These are phyloP conservation scores for Lindbergichthys nudifrons DNA, from an alignment of 2,797 vertebrate genomes.

Conservation along the genomic window DNA sequence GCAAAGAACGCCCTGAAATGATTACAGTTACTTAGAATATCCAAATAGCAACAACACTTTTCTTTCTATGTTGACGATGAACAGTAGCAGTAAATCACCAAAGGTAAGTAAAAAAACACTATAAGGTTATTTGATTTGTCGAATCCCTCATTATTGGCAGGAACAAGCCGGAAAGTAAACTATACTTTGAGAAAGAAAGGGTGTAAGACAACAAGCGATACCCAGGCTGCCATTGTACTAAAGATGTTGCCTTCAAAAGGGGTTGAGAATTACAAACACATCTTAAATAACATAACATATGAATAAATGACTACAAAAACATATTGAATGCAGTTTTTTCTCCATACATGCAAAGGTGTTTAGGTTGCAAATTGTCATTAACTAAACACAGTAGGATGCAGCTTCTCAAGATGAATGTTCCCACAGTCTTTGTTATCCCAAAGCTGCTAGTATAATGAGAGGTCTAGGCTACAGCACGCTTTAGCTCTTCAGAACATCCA, in stretches of 20 bases:
- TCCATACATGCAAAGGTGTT: not conserved
- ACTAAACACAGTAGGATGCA: not conserved
- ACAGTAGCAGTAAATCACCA: not conserved
- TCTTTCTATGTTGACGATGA: not conserved
- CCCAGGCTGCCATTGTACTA: not conserved
- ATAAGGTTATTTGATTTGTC: not conserved
- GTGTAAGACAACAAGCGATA: not conserved
- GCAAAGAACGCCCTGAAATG: no score
- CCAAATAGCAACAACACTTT: not conserved
- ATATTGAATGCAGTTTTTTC: not conserved
- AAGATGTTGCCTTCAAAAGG: not conserved
- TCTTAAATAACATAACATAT: not conserved
- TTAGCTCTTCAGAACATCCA: not conserved
- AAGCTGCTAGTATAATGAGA: not conserved
- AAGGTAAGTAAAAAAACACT: not conserved
- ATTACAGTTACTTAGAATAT: no score
- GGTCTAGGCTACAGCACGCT: not conserved
- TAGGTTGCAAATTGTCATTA: not conserved
- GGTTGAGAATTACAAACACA: not conserved
- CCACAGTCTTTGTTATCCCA: not conserved
- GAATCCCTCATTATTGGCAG: not conserved
- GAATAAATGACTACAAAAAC: not conserved
- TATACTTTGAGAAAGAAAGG: not conserved
- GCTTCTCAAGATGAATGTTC: not conserved
- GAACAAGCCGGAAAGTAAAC: not conserved